Conservation (phyloP, 2,797 vertebrate species). For the Bucorvus abyssinicus region DNA sequence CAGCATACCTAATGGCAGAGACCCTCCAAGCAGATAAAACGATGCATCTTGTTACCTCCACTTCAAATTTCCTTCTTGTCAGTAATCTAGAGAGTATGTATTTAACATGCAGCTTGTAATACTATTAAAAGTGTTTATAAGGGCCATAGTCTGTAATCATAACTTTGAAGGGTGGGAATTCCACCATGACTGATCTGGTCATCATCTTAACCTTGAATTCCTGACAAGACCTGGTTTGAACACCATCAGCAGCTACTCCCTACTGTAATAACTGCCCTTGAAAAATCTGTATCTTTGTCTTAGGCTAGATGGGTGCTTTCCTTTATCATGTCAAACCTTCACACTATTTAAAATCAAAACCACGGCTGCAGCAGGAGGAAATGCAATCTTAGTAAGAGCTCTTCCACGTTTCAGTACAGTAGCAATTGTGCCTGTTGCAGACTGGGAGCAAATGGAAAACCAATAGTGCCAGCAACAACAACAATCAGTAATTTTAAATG, state of each 20-base stretch:
- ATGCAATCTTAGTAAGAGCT: not conserved
- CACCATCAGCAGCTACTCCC: not conserved
- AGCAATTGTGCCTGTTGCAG: not conserved
- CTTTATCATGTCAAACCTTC: not conserved
- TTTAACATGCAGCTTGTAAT: constrained; percentile 11
- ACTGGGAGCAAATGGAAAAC: not conserved
- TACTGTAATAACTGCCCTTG: not conserved
- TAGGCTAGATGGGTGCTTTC: not conserved
- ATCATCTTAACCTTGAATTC: not conserved
- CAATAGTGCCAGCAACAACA: not conserved
- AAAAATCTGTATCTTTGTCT: not conserved
- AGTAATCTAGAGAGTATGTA: not conserved
- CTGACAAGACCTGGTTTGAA: not conserved
- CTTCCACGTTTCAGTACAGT: not conserved
- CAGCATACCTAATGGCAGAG: not conserved
- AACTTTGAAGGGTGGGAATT: constrained; percentile 31
- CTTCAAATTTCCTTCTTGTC: not conserved
- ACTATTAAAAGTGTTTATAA: not conserved
- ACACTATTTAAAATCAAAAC: not conserved
- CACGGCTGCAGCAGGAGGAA: not conserved
- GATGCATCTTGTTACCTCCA: not conserved
- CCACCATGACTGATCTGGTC: not conserved
- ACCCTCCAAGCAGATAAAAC: not conserved
- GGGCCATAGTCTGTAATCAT: constrained; percentile 16
- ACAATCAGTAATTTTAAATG: not conserved